Percentiles rank a stretch among this genome's conserved stretches.
Evolutionary conservation across 2,113 vertebrate species (phyloP).

Genomic region (Leiothrix lutea): DNA sequence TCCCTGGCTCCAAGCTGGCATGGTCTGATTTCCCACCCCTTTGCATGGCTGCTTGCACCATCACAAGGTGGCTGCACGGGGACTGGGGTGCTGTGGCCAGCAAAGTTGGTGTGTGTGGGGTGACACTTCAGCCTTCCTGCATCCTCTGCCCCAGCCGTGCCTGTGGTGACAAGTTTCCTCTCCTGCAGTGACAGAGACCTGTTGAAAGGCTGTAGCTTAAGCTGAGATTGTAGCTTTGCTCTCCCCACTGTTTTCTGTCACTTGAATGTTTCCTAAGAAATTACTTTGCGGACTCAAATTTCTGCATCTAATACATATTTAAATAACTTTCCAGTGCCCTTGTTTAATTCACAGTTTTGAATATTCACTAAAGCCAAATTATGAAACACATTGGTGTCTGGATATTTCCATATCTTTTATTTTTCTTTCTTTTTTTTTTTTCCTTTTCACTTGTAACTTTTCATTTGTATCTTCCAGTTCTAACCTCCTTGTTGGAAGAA

Average conservation of each 20-base stretch:
- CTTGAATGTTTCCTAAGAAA: not conserved
- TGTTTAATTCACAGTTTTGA: slow-evolving; percentile 18
- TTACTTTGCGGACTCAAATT: not conserved
- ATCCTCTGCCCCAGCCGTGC: not conserved
- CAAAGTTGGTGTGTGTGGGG: fast-evolving
- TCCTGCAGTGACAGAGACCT: not conserved
- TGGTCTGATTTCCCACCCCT: fast-evolving
- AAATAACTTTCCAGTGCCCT: slow-evolving; percentile 18
- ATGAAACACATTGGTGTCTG: not conserved
- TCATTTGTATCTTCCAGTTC: not conserved
- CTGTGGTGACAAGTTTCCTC: not conserved
- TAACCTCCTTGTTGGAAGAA: not conserved
- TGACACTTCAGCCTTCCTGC: not conserved
- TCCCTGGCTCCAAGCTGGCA: not conserved
- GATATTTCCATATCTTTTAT: not conserved
- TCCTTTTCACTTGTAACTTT: not conserved
- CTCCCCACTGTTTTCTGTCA: not conserved
- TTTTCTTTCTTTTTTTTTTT: too few species aligned
- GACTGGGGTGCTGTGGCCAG: too few species aligned
- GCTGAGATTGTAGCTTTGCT: not conserved
- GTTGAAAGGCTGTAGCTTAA: not conserved
- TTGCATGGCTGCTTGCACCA: fast-evolving
- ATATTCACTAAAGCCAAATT: slow-evolving; percentile 8
- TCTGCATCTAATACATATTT: slow-evolving; percentile 2
- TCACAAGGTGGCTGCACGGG: fast-evolving